phyloP scores from a whole-genome alignment of 2,113 vertebrate genomes.

The Peromyscus maniculatus region DNA sequence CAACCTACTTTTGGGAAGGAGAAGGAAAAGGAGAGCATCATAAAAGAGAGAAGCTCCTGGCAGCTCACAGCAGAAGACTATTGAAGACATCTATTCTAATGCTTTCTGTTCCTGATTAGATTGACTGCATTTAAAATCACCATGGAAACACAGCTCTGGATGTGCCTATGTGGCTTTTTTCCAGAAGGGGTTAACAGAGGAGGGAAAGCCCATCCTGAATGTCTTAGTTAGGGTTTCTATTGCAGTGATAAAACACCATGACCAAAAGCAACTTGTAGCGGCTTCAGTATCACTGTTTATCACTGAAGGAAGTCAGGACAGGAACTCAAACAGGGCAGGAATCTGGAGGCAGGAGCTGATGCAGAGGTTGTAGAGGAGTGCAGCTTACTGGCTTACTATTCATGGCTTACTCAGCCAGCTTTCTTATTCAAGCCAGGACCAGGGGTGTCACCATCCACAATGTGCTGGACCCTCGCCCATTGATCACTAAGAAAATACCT shows the following conservation, averaged over 20 bases:
- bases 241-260: no score
- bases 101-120: background rate
- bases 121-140: background rate
- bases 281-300: background rate
- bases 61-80: background rate
- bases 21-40: background rate
- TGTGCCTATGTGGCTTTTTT: background rate
- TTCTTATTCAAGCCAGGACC: background rate
- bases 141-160: background rate
- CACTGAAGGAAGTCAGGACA: background rate
- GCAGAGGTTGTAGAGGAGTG: background rate
- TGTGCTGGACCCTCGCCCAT: rapidly evolving
- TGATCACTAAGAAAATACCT: background rate
- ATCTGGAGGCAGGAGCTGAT: background rate
- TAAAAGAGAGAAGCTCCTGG: background rate
- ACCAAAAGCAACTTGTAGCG: background rate
- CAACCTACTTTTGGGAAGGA: background rate
- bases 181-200: background rate
- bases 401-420: background rate
- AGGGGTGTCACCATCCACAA: background rate
- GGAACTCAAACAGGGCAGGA: background rate
- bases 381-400: background rate
- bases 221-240: background rate
- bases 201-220: background rate
- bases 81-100: background rate